These are phyloP conservation scores for Neosalanx taihuensis DNA, from an alignment of 2,797 vertebrate genomes.

Conservation along the genomic window DNA sequence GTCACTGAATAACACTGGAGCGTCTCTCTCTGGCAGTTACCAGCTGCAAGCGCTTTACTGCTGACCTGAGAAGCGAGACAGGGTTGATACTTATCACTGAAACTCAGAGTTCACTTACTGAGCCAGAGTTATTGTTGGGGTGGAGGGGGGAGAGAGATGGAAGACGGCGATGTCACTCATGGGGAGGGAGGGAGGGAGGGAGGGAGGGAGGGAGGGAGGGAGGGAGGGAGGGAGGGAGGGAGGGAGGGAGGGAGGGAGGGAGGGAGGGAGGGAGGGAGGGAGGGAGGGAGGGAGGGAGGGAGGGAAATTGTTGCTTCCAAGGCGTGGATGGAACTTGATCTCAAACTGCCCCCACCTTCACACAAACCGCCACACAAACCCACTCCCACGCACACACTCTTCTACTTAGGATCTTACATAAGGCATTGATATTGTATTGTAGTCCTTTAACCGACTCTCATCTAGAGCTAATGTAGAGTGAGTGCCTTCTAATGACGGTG, in stretches of 20 bases:
- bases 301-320: constrained; percentile 33
- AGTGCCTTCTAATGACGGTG: constrained; percentile 44
- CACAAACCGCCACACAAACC: background rate
- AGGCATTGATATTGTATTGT: constrained; percentile 53
- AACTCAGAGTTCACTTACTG: constrained; percentile 67
- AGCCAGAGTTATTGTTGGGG: constrained; percentile 60
- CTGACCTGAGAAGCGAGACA: constrained; percentile 55
- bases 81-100: constrained; percentile 61
- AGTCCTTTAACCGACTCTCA: constrained; percentile 53
- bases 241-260: constrained; percentile 44
- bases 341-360: background rate
- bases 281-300: constrained; percentile 30
- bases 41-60: constrained; percentile 16
- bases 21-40: too few relatives aligned
- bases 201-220: background rate
- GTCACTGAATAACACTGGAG: too few relatives aligned
- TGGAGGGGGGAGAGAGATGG: constrained; percentile 55
- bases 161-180: constrained; percentile 34
- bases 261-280: constrained; percentile 48
- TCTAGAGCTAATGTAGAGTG: constrained; percentile 41
- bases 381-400: background rate
- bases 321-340: background rate
- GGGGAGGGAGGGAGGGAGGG: constrained; percentile 42
- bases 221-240: constrained; percentile 20
- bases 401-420: constrained; percentile 18